These are phyloP conservation scores for Meriones psammophilus DNA, from an alignment of 2,797 vertebrate genomes.

Conservation along the genomic window DNA sequence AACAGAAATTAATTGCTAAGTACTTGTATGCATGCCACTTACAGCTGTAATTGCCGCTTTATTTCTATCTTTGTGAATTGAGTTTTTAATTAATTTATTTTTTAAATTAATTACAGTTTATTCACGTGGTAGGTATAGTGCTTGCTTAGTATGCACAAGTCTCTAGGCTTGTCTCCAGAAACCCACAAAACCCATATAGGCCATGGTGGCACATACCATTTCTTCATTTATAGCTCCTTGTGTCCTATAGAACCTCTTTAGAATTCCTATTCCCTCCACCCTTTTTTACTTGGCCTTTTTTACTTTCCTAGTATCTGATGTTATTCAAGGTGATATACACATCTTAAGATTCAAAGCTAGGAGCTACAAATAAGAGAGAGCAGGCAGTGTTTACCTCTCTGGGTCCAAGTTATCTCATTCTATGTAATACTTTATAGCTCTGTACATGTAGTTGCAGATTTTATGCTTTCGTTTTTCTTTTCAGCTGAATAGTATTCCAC, in stretches of 20 bases:
- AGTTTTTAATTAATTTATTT: not conserved
- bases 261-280: too few species aligned
- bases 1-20: conserved; percentile 31
- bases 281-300: not conserved
- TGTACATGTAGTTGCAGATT: not conserved
- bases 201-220: not conserved
- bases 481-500: not conserved
- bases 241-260: not conserved
- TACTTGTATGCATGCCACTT: not conserved
- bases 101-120: too few species aligned
- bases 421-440: not conserved
- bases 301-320: not conserved
- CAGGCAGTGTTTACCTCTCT: not conserved
- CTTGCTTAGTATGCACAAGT: not conserved
- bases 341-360: not conserved
- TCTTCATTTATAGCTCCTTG: not conserved
- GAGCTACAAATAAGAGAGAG: not conserved
- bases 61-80: conserved; percentile 32
- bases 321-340: not conserved
- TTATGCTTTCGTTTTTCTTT: not conserved
- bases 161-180: not conserved
- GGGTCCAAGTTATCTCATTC: not conserved
- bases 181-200: not conserved
- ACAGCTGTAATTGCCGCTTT: conserved; percentile 1
- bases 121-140: too few species aligned